phyloP scores from a whole-genome alignment of 1,140 invertebrate genomes.

The Gryon sp. region DNA sequence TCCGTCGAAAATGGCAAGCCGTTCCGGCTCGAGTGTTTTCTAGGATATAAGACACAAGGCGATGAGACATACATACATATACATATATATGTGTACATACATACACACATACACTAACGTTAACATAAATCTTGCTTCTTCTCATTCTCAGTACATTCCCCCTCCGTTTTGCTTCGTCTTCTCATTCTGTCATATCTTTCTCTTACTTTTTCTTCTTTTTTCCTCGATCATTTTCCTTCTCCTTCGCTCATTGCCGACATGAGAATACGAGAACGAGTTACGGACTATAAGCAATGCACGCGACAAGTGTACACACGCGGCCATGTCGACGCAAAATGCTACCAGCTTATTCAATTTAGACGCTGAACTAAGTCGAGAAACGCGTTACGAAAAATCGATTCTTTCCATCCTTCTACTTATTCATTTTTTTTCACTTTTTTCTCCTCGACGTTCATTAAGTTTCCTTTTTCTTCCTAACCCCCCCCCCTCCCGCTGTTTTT shows the following conservation, averaged over 20 bases:
- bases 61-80: not conserved
- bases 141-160: not conserved
- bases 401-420: not conserved
- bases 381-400: conserved; percentile 1
- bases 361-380: not conserved
- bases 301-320: conserved; percentile 44
- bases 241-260: conserved; percentile 8
- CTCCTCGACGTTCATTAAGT: not conserved
- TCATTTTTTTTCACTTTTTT: not conserved
- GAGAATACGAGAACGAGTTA: conserved; percentile 21
- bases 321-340: conserved; percentile 31
- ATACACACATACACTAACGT: no score
- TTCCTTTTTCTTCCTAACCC: no score
- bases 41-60: conserved; percentile 33
- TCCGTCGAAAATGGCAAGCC: conserved; percentile 52
- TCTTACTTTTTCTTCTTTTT: not conserved
- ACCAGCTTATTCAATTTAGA: conserved; percentile 43
- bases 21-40: conserved; percentile 54
- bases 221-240: no score
- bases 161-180: not conserved
- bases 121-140: not conserved
- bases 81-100: no score
- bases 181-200: not conserved
- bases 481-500: no score
- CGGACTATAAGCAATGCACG: conserved; percentile 15